phyloP scores from a whole-genome alignment of 2,888 invertebrate species.

The Pimpla rufipes region DNA sequence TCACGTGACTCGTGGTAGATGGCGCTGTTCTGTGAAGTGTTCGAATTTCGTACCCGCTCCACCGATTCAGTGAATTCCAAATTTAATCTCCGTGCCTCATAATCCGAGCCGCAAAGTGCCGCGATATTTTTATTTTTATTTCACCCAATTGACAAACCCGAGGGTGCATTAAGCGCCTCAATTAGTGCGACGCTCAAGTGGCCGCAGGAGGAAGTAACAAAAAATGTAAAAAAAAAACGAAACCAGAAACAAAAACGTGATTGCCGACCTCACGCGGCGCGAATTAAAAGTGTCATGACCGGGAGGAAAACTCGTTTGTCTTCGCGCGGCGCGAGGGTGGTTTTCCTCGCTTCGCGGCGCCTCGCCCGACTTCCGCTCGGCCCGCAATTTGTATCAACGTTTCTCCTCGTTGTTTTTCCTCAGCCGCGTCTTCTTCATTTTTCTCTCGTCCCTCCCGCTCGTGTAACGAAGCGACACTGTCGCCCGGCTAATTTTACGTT shows the following conservation, averaged over 20 bases:
- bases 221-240: no score
- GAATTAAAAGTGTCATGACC: slow-evolving; percentile 78
- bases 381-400: slow-evolving; percentile 65
- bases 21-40: slow-evolving; percentile 53
- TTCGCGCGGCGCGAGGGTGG: slow-evolving; percentile 39
- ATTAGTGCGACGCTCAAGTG: slow-evolving; percentile 56
- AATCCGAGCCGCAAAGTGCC: slow-evolving; percentile 17
- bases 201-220: no score
- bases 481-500: slow-evolving; percentile 82
- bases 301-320: slow-evolving; percentile 80
- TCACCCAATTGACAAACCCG: background rate
- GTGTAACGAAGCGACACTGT: slow-evolving; percentile 80
- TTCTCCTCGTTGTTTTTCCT: slow-evolving; percentile 57
- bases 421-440: slow-evolving; percentile 53
- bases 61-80: background rate
- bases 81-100: background rate
- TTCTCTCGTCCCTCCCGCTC: slow-evolving; percentile 42
- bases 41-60: slow-evolving; percentile 3
- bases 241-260: slow-evolving; percentile 58
- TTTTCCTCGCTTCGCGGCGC: slow-evolving; percentile 47
- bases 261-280: slow-evolving; percentile 65
- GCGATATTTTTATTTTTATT: background rate
- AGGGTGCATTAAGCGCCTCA: slow-evolving; percentile 41
- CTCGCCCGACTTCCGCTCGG: slow-evolving; percentile 44
- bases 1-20: slow-evolving; percentile 34